Evolutionary conservation across 2,888 invertebrate genomes (phyloP).

Genomic region (Petrophora chlorosata): DNA sequence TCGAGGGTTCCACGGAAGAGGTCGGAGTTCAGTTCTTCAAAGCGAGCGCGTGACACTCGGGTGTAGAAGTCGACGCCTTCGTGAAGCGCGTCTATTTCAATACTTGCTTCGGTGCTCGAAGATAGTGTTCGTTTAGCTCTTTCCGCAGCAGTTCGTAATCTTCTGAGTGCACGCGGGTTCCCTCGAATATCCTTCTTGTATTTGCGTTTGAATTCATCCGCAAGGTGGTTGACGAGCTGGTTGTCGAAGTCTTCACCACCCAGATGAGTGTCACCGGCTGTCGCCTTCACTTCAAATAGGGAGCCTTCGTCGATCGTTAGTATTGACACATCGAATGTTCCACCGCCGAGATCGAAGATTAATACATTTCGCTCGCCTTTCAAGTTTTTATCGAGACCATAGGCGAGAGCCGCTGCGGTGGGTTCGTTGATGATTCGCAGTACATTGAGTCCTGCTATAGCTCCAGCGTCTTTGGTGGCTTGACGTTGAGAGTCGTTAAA

Average conservation of each 20-base stretch:
- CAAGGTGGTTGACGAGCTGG: slow-evolving; percentile 86
- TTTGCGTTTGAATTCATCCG: slow-evolving; percentile 88
- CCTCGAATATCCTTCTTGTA: slow-evolving; percentile 86
- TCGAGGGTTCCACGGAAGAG: slow-evolving; percentile 88
- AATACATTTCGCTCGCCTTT: slow-evolving; percentile 85
- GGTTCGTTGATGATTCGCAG: slow-evolving; percentile 93
- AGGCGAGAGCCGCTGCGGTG: slow-evolving; percentile 89
- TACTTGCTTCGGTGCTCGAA: slow-evolving; percentile 89
- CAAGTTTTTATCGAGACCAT: slow-evolving; percentile 88
- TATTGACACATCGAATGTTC: slow-evolving; percentile 92
- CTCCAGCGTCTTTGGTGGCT: slow-evolving; percentile 93
- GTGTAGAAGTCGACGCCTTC: slow-evolving; percentile 89
- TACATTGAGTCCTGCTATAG: slow-evolving; percentile 90
- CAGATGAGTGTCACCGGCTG: slow-evolving; percentile 93
- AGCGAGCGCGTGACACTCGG: slow-evolving; percentile 88
- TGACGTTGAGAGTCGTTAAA: slow-evolving; percentile 89
- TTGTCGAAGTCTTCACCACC: slow-evolving; percentile 90
- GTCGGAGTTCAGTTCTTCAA: slow-evolving; percentile 89
- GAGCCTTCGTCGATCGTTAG: slow-evolving; percentile 91
- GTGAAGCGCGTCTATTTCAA: slow-evolving; percentile 89
- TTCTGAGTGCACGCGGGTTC: slow-evolving; percentile 87
- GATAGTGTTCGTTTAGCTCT: slow-evolving; percentile 90
- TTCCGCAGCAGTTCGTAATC: slow-evolving; percentile 90
- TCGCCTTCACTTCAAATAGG: slow-evolving; percentile 90
- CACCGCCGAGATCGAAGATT: slow-evolving; percentile 86